Evolutionary conservation across 2,797 vertebrate genomes (phyloP), one percentile per base, ranked within the genome.

Genomic region (Cossypha niveicapilla): DNA sequence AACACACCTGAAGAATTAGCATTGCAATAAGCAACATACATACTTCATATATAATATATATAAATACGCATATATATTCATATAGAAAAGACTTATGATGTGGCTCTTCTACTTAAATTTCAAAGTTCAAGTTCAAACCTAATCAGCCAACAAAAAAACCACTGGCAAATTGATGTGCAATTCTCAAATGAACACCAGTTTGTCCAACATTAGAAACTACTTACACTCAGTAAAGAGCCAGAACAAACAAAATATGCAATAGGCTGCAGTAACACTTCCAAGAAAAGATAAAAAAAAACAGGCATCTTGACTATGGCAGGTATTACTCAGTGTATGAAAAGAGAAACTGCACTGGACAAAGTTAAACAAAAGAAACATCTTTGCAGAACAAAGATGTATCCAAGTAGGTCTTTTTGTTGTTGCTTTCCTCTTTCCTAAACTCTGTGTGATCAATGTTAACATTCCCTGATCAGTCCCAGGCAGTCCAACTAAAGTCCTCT

Each of bases 241-340:
- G 28, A 92, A 32, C 0, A 0, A 65, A 32, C 9, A 21, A 72
- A 73, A 27, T 8, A 48, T 3, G 1, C 51, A 74, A 87, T 7
- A 41, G 6, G 22, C 66, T 91, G 34, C 42, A 88, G 24, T 19
- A 58, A 37, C 18, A 65, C 47, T 68, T 73, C 8, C 8, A 42
- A 65, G 27, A 56, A 65, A 77, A 58, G 22, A 17, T 7, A 11
- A 30, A 48, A 45, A 45, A 50, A 47, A 57, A 39, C 60, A 44
- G 8, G 8, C 28, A 39, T 35, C 70, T 65, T 86, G n/a, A 62
- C 47, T 79, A 39, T 30, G 28, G 27, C 27, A 75, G 27, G 37
- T 44, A 32, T 51, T 58, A 66, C 7, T 35, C n/a, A 44, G 23
- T 0, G 0, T 44, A 32, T 7, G 11, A 48, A 81, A 81, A 58